Base-by-base conservation (phyloP, 2,888 invertebrate species). In the Scaptomyza parva region DNA sequence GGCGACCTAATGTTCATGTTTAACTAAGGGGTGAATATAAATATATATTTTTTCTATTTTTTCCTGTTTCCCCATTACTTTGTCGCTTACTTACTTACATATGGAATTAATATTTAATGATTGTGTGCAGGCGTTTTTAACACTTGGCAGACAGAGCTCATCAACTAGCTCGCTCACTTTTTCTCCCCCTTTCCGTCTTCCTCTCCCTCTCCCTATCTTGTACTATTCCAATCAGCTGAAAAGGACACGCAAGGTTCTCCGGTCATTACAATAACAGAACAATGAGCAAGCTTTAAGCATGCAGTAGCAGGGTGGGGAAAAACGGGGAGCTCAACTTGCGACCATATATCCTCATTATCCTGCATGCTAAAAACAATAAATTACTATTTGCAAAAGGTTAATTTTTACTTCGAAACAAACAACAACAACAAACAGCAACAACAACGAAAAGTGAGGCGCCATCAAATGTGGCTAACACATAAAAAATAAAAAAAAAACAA, bases 341-440 rank as follows among this genome's bases (percentile, higher is more conserved):
- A 51, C 67, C 59, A 77, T 84, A 75, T 82, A 82, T 86, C 75
- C 82, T 82, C 87, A 85, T 82, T 87, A 83, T 82, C 74, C 83
- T 66, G 75, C 61, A 79, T 79, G 86, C 84, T 78, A 78, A 84
- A 79, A 86, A 81, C 87, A 85, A 83, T 83, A 83, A 83, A 83
- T 83, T 87, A 87, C 87, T 87, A 83, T 83, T 87, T 87, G 82
- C 82, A 85, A 87, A 85, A 81, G 78, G 82, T 85, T 87, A 85
- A 83, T 83, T 83, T 85, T 87, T 81, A 87, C 82, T 78, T 47
- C 47, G 74, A 62, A 76, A 55, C 78, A 73, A 74, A 61, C 39
- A 50, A 17, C 60, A 45, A 3, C 43, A 8, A 39, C 50, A 66
- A 50, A 28, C 37, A 45, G 28, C 52, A 55, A 37, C 51, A 48